A percentile compares a stretch with the other conserved stretches of the same genome.
phyloP scores from a whole-genome alignment of 1,140 invertebrate species.

The Caenorhabditis briggsae region DNA sequence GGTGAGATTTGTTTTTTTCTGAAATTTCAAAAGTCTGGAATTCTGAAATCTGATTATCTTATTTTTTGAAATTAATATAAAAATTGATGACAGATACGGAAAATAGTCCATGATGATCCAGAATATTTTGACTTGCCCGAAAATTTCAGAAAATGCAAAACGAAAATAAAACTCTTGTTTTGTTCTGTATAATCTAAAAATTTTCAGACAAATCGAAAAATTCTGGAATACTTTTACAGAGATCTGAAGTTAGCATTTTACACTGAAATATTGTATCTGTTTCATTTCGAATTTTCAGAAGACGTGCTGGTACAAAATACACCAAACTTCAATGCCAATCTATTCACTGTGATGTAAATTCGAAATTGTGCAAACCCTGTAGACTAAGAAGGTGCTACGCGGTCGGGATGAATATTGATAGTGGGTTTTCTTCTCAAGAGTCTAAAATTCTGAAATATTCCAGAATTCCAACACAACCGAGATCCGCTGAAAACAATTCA shows the following conservation, averaged over 20 bases:
- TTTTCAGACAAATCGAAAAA: too few relatives aligned
- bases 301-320: background rate
- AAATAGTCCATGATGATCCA: too few relatives aligned
- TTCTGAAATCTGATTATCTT: background rate
- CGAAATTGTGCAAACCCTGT: background rate
- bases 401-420: constrained; percentile 7
- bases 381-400: background rate
- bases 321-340: background rate
- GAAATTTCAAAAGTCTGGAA: background rate
- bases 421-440: background rate
- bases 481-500: background rate
- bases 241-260: too few relatives aligned
- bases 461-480: constrained; percentile 34
- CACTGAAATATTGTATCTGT: too few relatives aligned
- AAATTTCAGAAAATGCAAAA: too few relatives aligned
- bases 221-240: too few relatives aligned
- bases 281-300: background rate
- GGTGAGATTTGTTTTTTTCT: background rate
- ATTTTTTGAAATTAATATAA: too few relatives aligned
- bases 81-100: too few relatives aligned
- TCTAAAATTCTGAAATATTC: background rate
- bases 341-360: background rate
- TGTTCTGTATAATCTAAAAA: too few relatives aligned
- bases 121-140: too few relatives aligned
- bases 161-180: too few relatives aligned